Percentiles rank a stretch among this genome's conserved stretches.
Evolutionary conservation across 2,888 invertebrate genomes (phyloP).

Genomic region (Bembecia ichneumoniformis): DNA sequence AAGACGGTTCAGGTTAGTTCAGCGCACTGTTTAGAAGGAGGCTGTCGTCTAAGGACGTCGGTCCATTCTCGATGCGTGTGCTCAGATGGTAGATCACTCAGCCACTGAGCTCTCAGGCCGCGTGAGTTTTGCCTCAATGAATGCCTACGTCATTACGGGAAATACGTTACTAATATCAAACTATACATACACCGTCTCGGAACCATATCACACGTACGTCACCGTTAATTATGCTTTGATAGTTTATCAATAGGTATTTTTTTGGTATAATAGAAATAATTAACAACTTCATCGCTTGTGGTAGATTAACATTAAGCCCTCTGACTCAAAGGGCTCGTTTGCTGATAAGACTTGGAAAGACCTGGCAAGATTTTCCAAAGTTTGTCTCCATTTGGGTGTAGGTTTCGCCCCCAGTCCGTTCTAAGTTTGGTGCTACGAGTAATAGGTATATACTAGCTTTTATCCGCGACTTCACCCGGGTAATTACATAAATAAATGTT

Average conservation of each 20-base stretch:
- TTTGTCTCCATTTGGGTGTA: conserved; percentile 5
- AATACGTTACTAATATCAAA: conserved; percentile 58
- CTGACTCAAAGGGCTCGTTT: too few species aligned
- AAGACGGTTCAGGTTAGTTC: too few species aligned
- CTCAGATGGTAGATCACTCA: conserved; percentile 62
- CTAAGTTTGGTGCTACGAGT: neutral
- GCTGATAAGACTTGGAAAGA: too few species aligned
- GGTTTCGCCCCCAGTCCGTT: neutral
- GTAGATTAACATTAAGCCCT: too few species aligned
- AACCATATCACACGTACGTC: conserved; percentile 42
- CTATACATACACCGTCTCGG: conserved; percentile 37
- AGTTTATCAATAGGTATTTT: conserved; percentile 22
- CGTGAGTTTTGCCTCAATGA: conserved; percentile 59
- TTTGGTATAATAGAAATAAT: conserved; percentile 14
- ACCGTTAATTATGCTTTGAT: conserved; percentile 42
- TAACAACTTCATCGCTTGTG: conserved; percentile 13
- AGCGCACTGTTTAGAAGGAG: neutral
- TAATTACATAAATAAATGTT: too few species aligned
- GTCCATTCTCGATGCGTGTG: conserved; percentile 55
- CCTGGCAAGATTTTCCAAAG: too few species aligned
- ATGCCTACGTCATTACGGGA: conserved; percentile 63
- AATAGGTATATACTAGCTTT: too few species aligned
- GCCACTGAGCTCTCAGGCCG: conserved; percentile 57
- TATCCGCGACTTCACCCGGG: too few species aligned
- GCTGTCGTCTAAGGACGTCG: conserved; percentile 18